These are phyloP conservation scores for Patiria pectinifera DNA, from an alignment of 53 echinoderm and acorn worm species.

Conservation along the genomic window DNA sequence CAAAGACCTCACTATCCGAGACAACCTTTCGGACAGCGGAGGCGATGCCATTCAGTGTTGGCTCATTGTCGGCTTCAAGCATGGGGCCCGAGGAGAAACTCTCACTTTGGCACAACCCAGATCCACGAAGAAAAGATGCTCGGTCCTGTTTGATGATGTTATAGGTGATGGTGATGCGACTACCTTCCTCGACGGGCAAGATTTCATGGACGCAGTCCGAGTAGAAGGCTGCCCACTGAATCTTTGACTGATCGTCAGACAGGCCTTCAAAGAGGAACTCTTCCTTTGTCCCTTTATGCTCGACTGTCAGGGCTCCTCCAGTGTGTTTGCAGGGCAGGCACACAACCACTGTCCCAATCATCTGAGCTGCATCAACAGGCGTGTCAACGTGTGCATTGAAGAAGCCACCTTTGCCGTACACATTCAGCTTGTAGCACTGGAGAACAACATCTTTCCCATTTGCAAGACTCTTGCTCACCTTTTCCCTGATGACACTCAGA, in stretches of 20 bases:
- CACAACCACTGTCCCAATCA: slow-evolving; percentile 34
- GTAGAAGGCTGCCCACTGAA: slow-evolving; percentile 47
- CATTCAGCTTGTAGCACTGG: slow-evolving; percentile 24
- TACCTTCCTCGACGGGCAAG: slow-evolving; percentile 5
- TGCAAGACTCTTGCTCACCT: neutral
- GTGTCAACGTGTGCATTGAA: slow-evolving; percentile 45
- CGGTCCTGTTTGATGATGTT: neutral
- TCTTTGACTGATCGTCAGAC: slow-evolving; percentile 9
- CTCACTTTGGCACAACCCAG: neutral
- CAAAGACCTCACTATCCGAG: neutral
- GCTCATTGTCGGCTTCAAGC: neutral
- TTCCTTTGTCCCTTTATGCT: slow-evolving; percentile 28
- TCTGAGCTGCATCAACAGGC: slow-evolving; percentile 25
- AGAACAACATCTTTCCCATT: neutral
- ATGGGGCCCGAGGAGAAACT: neutral
- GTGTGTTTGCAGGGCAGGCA: slow-evolving; percentile 34
- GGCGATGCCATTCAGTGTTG: slow-evolving; percentile 3
- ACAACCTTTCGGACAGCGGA: neutral
- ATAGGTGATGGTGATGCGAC: slow-evolving; percentile 28
- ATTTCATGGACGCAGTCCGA: slow-evolving; percentile 34
- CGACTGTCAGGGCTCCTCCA: slow-evolving; percentile 3
- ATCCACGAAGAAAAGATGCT: neutral
- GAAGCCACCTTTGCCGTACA: slow-evolving; percentile 42
- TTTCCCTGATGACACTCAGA: slow-evolving; percentile 18
- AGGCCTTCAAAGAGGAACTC: slow-evolving; percentile 6